Evolutionary conservation across 1,140 invertebrate genomes (phyloP).

Genomic region (Triops longicaudatus): DNA sequence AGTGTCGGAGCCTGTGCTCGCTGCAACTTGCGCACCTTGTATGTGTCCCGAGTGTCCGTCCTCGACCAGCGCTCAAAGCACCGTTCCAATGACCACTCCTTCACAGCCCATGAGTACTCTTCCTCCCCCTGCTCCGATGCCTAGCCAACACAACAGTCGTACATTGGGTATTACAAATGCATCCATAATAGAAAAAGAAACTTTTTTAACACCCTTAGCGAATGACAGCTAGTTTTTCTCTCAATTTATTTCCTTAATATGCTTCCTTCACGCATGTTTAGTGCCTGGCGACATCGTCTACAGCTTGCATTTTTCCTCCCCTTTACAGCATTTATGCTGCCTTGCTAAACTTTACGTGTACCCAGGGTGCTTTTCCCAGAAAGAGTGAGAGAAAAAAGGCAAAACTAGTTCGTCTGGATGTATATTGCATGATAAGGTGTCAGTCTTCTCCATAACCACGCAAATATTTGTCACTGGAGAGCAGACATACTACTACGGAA

Average conservation of each 20-base stretch:
- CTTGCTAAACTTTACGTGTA: not conserved
- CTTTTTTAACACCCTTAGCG: not conserved
- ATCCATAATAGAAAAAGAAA: not conserved
- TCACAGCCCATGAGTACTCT: not conserved
- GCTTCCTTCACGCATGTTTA: not conserved
- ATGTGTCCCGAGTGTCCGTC: conserved; percentile 29
- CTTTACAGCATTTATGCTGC: conserved; percentile 10
- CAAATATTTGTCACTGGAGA: too few species aligned
- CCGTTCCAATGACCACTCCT: conserved; percentile 16
- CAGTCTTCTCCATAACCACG: not conserved
- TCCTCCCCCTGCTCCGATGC: not conserved
- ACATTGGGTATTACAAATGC: conserved; percentile 21
- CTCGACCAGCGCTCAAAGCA: conserved; percentile 13
- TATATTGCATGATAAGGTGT: conserved; percentile 15
- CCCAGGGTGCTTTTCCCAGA: not conserved
- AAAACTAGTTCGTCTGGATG: not conserved
- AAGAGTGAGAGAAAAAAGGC: not conserved
- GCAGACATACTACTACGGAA: too few species aligned
- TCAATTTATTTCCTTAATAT: not conserved
- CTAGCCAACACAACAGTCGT: conserved; percentile 19
- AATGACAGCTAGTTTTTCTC: conserved; percentile 19
- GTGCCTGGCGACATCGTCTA: not conserved
- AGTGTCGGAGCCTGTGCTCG: conserved; percentile 18
- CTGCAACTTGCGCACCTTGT: conserved; percentile 32
- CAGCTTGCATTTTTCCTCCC: not conserved